Conservation (phyloP, 2,113 vertebrate genomes). For the Myiozetetes cayanensis region DNA sequence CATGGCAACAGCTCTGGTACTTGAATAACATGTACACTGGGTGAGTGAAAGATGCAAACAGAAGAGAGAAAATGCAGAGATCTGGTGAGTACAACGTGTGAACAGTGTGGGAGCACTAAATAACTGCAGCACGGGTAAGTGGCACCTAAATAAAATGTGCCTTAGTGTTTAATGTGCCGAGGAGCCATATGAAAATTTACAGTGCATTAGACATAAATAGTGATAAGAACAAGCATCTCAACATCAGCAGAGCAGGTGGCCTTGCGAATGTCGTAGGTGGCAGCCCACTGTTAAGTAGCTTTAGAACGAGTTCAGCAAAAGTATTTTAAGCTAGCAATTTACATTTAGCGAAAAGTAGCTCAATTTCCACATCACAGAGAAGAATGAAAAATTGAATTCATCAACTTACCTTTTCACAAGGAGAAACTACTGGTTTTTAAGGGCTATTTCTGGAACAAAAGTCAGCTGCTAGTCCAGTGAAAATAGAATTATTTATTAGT, state of each 20-base stretch:
- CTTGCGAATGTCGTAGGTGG: neutral
- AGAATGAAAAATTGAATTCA: neutral
- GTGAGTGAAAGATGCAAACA: neutral
- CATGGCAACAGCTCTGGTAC: neutral
- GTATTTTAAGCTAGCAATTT: neutral
- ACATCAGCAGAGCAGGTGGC: neutral
- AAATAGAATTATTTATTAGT: neutral
- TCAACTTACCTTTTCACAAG: neutral
- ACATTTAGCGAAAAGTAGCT: neutral
- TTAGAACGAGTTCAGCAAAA: neutral
- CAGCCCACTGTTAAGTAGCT: neutral
- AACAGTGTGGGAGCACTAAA: neutral
- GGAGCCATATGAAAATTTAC: neutral
- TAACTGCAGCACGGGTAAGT: neutral
- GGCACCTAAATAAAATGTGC: neutral
- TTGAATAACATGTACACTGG: fast-evolving
- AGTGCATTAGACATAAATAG: neutral
- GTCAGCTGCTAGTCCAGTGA: neutral
- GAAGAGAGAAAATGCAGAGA: neutral
- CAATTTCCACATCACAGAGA: neutral
- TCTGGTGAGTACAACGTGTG: fast-evolving
- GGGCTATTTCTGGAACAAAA: neutral
- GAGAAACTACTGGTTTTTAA: neutral
- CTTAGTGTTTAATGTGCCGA: neutral
- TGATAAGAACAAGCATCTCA: neutral